These are phyloP conservation scores for Monochamus alternatus DNA, from an alignment of 2,888 invertebrate species.

Conservation along the genomic window DNA sequence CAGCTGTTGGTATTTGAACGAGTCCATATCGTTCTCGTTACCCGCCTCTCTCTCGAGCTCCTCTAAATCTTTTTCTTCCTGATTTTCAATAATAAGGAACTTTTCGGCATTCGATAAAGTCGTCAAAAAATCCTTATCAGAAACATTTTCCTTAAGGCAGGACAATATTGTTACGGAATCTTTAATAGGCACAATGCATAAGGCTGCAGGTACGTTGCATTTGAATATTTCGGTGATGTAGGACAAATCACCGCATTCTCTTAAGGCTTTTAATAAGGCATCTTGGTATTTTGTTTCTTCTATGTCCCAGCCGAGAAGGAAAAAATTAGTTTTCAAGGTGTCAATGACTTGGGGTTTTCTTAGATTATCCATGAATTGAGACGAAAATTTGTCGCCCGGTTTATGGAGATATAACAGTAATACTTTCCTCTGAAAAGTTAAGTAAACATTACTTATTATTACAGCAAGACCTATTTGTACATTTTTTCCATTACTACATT, in stretches of 20 bases:
- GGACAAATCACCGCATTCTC: constrained; percentile 48
- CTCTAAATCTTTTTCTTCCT: constrained; percentile 50
- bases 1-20: constrained; percentile 71
- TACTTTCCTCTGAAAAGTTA: constrained; percentile 56
- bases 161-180: constrained; percentile 22
- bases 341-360: constrained; percentile 50
- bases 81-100: constrained; percentile 50
- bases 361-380: constrained; percentile 57
- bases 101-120: constrained; percentile 52
- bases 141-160: constrained; percentile 44
- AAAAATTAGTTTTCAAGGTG: constrained; percentile 55
- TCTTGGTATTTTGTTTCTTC: constrained; percentile 55
- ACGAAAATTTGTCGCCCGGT: constrained; percentile 57
- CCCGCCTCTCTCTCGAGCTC: constrained; percentile 38
- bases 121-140: constrained; percentile 48
- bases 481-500: too few species aligned
- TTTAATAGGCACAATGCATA: constrained; percentile 27
- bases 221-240: constrained; percentile 45
- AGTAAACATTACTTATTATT: neutral
- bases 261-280: constrained; percentile 54
- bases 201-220: constrained; percentile 5
- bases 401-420: constrained; percentile 63
- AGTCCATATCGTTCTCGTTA: constrained; percentile 55
- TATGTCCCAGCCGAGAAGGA: constrained; percentile 63
- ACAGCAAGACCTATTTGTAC: neutral